A percentile compares a stretch with the other conserved stretches of the same genome.
Conservation (phyloP, 64 coral and sea anemone genomes). For the Montipora capricornis region DNA sequence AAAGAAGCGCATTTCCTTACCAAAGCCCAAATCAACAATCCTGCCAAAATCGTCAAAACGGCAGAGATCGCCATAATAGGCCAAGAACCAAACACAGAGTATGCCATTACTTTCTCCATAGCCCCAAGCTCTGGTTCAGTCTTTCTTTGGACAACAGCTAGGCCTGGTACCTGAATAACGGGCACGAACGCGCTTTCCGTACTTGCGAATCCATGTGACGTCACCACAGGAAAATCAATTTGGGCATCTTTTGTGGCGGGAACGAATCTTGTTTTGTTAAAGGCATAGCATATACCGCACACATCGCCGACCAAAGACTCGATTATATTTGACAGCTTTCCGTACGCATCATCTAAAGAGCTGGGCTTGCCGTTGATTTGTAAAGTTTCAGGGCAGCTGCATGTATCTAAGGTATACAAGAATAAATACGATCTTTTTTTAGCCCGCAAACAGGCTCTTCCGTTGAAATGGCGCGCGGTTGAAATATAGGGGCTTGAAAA, state of each 20-base stretch:
- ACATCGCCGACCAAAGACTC: background rate
- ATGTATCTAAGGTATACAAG: background rate
- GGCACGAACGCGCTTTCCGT: background rate
- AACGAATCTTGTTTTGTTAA: background rate
- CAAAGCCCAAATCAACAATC: slow-evolving; percentile 49
- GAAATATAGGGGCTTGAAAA: no score
- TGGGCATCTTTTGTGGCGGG: background rate
- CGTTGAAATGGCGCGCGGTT: no score
- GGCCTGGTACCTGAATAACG: slow-evolving; percentile 19
- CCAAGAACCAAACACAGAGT: slow-evolving; percentile 49
- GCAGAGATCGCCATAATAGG: slow-evolving; percentile 46
- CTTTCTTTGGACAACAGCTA: slow-evolving; percentile 13
- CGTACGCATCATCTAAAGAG: background rate
- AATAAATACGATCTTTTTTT: no score
- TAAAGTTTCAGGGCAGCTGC: slow-evolving; percentile 27
- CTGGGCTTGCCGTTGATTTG: background rate
- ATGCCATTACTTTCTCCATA: slow-evolving; percentile 13
- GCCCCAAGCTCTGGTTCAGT: background rate
- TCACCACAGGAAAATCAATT: background rate
- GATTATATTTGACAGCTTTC: background rate
- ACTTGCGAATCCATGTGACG: background rate
- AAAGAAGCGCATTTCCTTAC: background rate
- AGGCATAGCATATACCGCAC: background rate
- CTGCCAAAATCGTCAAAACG: slow-evolving; percentile 48
- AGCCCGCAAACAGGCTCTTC: no score